A percentile compares a stretch with the other conserved stretches of the same genome.
These are phyloP conservation scores for Cetonia aurata DNA, from an alignment of 2,888 invertebrate genomes.

Conservation along the genomic window DNA sequence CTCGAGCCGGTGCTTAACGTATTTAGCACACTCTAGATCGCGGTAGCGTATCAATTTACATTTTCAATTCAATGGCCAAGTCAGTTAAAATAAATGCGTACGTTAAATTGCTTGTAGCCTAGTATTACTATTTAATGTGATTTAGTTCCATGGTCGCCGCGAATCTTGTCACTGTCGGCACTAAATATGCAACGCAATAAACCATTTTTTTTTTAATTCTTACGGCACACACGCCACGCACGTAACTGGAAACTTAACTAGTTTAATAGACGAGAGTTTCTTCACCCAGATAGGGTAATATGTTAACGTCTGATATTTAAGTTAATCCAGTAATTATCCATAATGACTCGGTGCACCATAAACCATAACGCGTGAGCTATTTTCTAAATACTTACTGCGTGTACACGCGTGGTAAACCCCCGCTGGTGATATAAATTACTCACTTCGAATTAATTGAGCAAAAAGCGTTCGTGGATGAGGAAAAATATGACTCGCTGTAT, in stretches of 20 bases:
- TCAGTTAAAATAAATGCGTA: no score
- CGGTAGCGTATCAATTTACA: no score
- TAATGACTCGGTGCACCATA: slow-evolving; percentile 2
- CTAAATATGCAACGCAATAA: background rate
- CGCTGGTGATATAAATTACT: slow-evolving; percentile 31
- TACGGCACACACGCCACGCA: background rate
- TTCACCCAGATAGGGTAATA: slow-evolving; percentile 5
- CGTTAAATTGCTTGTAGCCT: no score
- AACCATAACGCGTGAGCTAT: slow-evolving; percentile 22
- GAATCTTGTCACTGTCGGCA: background rate
- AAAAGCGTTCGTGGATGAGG: slow-evolving; percentile 32
- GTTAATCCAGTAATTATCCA: slow-evolving; percentile 15
- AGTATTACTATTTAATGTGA: no score
- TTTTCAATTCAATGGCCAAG: no score
- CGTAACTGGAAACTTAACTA: background rate
- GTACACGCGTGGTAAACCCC: slow-evolving; percentile 2
- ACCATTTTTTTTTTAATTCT: background rate
- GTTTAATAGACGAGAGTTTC: background rate
- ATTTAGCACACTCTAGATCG: no score
- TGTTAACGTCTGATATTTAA: slow-evolving; percentile 4
- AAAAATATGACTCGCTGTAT: slow-evolving; percentile 44
- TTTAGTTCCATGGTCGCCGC: no score
- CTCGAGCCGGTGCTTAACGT: no score
- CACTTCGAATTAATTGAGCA: slow-evolving; percentile 25
- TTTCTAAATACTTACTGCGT: slow-evolving; percentile 3